Conservation (phyloP, 2,888 invertebrate genomes). For the Empis stercorea region DNA sequence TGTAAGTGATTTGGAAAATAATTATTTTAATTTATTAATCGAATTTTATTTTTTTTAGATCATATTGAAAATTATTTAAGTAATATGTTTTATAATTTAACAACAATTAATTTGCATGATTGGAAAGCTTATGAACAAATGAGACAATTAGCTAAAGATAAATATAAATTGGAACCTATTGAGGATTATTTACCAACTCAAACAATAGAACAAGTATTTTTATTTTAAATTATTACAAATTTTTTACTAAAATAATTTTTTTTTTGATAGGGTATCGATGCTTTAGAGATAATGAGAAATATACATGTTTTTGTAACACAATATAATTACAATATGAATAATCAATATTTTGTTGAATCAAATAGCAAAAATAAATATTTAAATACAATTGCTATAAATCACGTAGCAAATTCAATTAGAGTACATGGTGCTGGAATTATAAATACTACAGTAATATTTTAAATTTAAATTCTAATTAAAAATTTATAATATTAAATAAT, state of each 20-base stretch:
- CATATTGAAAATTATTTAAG: conserved; percentile 82
- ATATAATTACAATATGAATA: conserved; percentile 90
- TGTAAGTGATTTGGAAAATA: conserved; percentile 29
- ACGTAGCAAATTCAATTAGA: conserved; percentile 91
- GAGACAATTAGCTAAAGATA: conserved; percentile 79
- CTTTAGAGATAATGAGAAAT: conserved; percentile 93
- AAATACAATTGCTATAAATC: conserved; percentile 88
- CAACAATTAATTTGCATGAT: conserved; percentile 92
- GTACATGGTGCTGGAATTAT: conserved; percentile 95
- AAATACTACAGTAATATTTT: conserved; percentile 64
- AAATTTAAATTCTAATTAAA: conserved; percentile 1
- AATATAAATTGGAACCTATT: conserved; percentile 67
- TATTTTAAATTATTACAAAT: not conserved
- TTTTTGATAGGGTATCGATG: conserved; percentile 75
- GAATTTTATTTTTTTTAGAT: conserved; percentile 20
- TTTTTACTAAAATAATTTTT: not conserved
- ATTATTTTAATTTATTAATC: not conserved
- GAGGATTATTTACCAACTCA: conserved; percentile 92
- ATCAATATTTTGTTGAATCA: conserved; percentile 90
- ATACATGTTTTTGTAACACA: conserved; percentile 88
- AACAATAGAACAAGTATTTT: conserved; percentile 71
- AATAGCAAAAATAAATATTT: conserved; percentile 84
- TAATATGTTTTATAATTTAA: conserved; percentile 91
- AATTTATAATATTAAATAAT: not conserved
- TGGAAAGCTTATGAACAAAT: conserved; percentile 97